Evolutionary conservation across 2,888 invertebrate species (phyloP), one percentile per base, ranked within the genome.

Genomic region (Leptothorax acervorum): DNA sequence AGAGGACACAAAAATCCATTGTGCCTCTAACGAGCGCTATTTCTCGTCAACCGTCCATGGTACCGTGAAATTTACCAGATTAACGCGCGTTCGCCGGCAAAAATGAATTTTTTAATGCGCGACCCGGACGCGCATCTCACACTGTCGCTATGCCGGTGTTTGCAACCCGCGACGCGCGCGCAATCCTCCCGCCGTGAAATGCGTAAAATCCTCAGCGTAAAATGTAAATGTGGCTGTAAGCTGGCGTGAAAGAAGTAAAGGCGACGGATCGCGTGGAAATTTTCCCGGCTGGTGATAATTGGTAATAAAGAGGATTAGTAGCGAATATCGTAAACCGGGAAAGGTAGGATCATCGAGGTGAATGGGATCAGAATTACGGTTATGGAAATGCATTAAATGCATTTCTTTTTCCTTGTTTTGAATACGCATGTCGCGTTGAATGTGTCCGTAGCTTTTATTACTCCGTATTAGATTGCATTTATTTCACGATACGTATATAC

Each of bases 61-160:
- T 35, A 51, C 35, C 73, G 73, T 81, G 60, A 62, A 73, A 81
- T 73, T 81, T 73, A 31, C 73, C 60, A 81, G 73, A 81, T 81
- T 81, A 81, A 62, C 79, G 60, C 73, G 23, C 28, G 48, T 62
- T 73, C 73, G 57, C 28, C 18, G 51, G 39, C 48, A 73, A 81
- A 73, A 81, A 73, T 81, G 73, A 81, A 73, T 73, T 81, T 73
- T 81, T 81, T 79, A 60, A 79, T 71, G 28, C 79, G 71, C 79
- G 57, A 48, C 57, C 73, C 15, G 48, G 60, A 71, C 60, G 60
- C 79, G 35, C 35, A 31, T 60, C 71, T 79, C 79, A 31, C 55
- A 3, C 31, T 6, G 35, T 1, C 31, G 31, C 6, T 0, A 23
- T 23, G 31, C 45, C 45, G 42, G 55, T 31, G 78, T 62, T 78